A percentile compares a stretch with the other conserved stretches of the same genome.
Conservation (phyloP, 2,888 invertebrate species). For the Mycalesis mineus region DNA sequence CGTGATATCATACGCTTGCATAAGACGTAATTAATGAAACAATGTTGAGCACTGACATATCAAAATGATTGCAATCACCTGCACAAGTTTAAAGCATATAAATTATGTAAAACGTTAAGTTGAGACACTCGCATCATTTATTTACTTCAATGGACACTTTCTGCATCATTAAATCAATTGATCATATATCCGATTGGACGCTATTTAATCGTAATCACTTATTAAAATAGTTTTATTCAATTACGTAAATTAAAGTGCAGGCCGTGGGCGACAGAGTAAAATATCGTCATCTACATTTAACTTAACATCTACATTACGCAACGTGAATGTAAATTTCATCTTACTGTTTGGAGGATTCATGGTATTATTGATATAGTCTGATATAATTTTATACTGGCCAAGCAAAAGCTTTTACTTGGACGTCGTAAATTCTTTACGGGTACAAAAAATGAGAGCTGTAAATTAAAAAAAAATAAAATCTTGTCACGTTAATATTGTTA, state of each 20-base stretch:
- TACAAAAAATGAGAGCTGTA: too few species aligned
- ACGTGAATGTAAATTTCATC: too few species aligned
- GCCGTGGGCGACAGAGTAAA: neutral
- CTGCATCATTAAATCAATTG: neutral
- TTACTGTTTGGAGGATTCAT: too few species aligned
- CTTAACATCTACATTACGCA: neutral
- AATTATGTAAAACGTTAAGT: neutral
- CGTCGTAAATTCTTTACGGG: too few species aligned
- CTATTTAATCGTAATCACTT: neutral
- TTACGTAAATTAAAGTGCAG: neutral
- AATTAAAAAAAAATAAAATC: too few species aligned
- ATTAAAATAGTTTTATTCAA: neutral
- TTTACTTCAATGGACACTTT: neutral
- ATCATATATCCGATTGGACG: neutral
- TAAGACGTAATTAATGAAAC: neutral
- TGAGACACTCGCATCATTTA: neutral
- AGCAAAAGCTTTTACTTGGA: too few species aligned
- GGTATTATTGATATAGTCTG: too few species aligned
- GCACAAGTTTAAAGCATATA: neutral
- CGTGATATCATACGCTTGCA: neutral
- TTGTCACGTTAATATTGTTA: too few species aligned
- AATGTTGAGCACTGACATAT: neutral
- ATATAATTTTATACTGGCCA: too few species aligned
- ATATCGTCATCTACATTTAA: too few species aligned
- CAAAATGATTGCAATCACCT: neutral